A percentile compares a stretch with the other conserved stretches of the same genome.
Evolutionary conservation across 2,888 invertebrate species (phyloP).

Genomic region (Oscheius sp.): DNA sequence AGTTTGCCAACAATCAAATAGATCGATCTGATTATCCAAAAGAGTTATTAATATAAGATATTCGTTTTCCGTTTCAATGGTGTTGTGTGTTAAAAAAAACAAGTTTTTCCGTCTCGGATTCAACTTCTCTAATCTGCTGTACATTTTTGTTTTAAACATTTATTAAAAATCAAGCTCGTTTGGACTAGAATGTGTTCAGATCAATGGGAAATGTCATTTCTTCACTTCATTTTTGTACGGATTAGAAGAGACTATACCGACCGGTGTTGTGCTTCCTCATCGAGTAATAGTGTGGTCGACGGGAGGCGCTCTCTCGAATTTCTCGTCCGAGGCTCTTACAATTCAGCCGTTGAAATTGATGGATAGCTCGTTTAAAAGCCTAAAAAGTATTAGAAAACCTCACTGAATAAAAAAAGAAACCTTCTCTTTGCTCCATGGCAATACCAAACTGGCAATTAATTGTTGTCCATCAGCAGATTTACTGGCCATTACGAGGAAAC

Average conservation of each 20-base stretch:
- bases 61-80: no score
- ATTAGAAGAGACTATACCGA: slow-evolving; percentile 29
- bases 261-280: slow-evolving; percentile 55
- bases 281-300: slow-evolving; percentile 52
- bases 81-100: no score
- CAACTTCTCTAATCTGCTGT: no score
- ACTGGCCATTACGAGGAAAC: slow-evolving; percentile 58
- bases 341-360: slow-evolving; percentile 67
- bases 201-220: not conserved
- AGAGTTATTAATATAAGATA: no score
- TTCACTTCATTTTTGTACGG: not conserved
- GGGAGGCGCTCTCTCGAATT: slow-evolving; percentile 67
- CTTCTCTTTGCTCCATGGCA: slow-evolving; percentile 68
- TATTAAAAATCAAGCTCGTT: no score
- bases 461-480: slow-evolving; percentile 46
- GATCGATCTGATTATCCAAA: no score
- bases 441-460: slow-evolving; percentile 59
- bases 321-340: slow-evolving; percentile 68
- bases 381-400: slow-evolving; percentile 47
- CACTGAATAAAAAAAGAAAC: slow-evolving; percentile 36
- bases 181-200: slow-evolving; percentile 25
- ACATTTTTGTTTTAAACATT: no score
- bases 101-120: no score
- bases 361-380: slow-evolving; percentile 69
- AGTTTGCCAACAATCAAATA: no score